Conservation (phyloP, 92 coral and sea anemone species). For the Phymanthus crucifer region DNA sequence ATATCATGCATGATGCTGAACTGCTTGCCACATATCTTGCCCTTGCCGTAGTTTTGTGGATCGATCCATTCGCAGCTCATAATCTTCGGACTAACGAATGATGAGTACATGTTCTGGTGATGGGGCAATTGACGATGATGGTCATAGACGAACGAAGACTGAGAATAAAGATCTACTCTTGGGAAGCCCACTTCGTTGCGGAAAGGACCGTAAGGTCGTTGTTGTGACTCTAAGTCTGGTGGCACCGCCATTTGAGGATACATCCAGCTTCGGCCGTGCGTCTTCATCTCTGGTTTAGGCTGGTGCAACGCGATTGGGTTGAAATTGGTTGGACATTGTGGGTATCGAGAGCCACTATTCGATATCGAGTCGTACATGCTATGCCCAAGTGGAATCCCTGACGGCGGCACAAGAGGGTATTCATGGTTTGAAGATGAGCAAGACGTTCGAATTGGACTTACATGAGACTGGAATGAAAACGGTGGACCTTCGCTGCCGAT, state of each 20-base stretch:
- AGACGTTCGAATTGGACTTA: slow-evolving; percentile 65
- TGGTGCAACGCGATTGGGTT: slow-evolving; percentile 80
- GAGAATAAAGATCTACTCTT: slow-evolving; percentile 73
- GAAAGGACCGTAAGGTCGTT: slow-evolving; percentile 61
- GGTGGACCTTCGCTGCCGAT: slow-evolving; percentile 58
- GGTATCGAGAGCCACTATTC: slow-evolving; percentile 52
- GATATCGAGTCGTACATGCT: slow-evolving; percentile 70
- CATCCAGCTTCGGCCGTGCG: slow-evolving; percentile 49
- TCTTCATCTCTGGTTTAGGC: slow-evolving; percentile 77
- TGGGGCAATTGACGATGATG: slow-evolving; percentile 70
- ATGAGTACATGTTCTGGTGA: slow-evolving; percentile 60
- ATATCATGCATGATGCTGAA: slow-evolving; percentile 94
- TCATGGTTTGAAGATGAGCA: slow-evolving; percentile 66
- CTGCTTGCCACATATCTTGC: slow-evolving; percentile 97
- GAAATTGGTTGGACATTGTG: slow-evolving; percentile 75
- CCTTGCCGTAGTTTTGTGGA: slow-evolving; percentile 91
- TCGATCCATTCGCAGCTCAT: slow-evolving; percentile 99
- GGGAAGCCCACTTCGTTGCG: slow-evolving; percentile 56
- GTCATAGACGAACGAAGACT: slow-evolving; percentile 75
- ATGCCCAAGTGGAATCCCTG: slow-evolving; percentile 72
- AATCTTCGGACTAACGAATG: slow-evolving; percentile 77
- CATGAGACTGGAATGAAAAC: slow-evolving; percentile 68
- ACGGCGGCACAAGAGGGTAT: slow-evolving; percentile 55
- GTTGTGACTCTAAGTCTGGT: slow-evolving; percentile 66
- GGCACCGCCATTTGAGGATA: slow-evolving; percentile 74